Base-by-base conservation (phyloP, 64 coral and sea anemone genomes). In the Hydrozoanthus tunicans region DNA sequence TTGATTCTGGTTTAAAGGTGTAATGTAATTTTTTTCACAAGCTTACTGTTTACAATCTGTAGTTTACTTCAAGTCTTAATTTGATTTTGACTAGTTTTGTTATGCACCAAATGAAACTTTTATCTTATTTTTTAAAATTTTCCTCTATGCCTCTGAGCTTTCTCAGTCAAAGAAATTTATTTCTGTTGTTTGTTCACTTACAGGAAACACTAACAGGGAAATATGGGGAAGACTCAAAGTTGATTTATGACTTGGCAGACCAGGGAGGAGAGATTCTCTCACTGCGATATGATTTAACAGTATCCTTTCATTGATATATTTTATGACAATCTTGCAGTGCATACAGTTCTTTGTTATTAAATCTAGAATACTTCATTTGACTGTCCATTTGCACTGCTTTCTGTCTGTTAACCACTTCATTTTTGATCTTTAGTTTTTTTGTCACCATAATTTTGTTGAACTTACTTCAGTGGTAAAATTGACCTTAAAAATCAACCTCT, bases 191-290 rank as follows among this genome's bases (percentile, higher is more conserved):
- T 5, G 56, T 74, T 62, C 10, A 54, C 12, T 11, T 66, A 20
- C 84, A 99, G 97, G 97, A 99, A 94, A 99, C 97, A 81, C 71
- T 99, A 51, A 99, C 94, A 20, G 97, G 97, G n/a, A 99, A 99
- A 88, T 99, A 99, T 96, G 97, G 97, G 51, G 97, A 99, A 56
- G 97, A 99, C 67, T 99, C 97, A 78, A 99, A 99, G 64, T 90
- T 99, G 27, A 99, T 99, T 76, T 99, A 99, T 90, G 97, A 99
- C 79, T 91, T 99, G 54, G 97, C 97, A 59, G 97, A 99, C 64
- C 97, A 99, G 79, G 97, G 97, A 86, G 97, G 97, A 61, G 97
- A 99, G 56, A 70, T 99, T 15, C 79, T 99, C 7, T 91, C 97
- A 9, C 63, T 99, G 14, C 89, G 97, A 94, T 99, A 99, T 81